Base-by-base conservation (phyloP, 2,113 vertebrate species). In the Odocoileus virginianus region DNA sequence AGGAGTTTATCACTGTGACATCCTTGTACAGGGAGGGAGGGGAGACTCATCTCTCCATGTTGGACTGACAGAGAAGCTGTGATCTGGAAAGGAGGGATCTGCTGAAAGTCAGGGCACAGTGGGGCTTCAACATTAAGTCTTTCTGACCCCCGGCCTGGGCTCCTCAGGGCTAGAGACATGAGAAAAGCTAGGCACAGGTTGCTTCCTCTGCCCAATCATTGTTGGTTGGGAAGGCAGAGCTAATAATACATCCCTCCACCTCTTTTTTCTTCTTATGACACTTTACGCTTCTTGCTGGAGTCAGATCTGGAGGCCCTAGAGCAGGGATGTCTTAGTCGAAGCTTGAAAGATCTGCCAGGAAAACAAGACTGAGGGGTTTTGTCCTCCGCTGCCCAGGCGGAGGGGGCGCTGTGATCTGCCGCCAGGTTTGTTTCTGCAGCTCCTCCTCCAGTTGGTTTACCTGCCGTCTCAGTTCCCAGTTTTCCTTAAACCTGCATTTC, bases 401-500 rank as follows among this genome's bases (percentile, higher is more conserved):
- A 36, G 6, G n/a, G 45, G 57, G 54, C 1, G 0, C 43, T 19
- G 4, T 5, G n/a, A 36, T 28, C 33, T 16, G 30, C 17, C 33
- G 9, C 12, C 0, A 0, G 1, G 27, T n/a, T 28, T 55, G 21
- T n/a, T 33, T 58, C 28, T 54, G 36, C 64, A 14, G 27, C 71
- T 45, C 13, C 19, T 55, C n/a, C 67, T 86, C 23, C 30, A 55
- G 3, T 16, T 85, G 87, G 52, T 64, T 86, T 52, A 87, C 71
- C n/a, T 47, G 86, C 36, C 6, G 27, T 85, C 57, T 93, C 33
- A 17, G 0, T 83, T 79, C 74, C 14, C 54, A 93, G 54, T 89
- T 87, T 64, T 52, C 85, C 43, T 76, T 43, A 40, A 58, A 94
- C 91, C 58, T 93, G 33, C 64, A 88, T 97, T 98, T 97, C 84